Conservation (phyloP, 2,797 vertebrate species). For the Phoebastria nigripes region DNA sequence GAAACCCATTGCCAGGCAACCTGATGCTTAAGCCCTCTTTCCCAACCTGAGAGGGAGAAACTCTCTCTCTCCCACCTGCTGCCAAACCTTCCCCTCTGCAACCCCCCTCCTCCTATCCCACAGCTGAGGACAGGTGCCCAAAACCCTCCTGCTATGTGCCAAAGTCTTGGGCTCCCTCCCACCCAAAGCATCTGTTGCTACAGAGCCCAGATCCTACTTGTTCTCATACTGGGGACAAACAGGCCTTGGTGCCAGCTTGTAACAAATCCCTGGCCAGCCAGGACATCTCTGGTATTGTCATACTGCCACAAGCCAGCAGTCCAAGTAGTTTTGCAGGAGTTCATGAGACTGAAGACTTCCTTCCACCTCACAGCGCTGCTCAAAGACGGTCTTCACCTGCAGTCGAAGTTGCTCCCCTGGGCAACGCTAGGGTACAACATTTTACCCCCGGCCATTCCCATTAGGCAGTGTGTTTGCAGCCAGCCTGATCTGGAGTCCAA, state of each 20-base stretch:
- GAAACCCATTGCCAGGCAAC: conserved; percentile 9
- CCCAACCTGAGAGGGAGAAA: background rate
- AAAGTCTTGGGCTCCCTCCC: background rate
- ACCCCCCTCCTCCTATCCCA: background rate
- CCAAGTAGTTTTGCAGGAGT: background rate
- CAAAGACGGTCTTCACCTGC: background rate
- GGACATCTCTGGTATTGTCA: background rate
- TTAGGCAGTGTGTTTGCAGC: background rate
- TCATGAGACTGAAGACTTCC: background rate
- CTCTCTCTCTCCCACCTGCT: background rate
- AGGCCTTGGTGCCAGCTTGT: background rate
- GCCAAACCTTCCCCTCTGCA: background rate
- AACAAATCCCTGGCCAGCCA: background rate
- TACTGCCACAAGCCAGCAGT: background rate
- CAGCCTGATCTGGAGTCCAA: background rate
- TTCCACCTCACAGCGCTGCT: background rate
- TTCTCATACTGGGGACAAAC: background rate
- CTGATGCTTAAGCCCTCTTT: background rate
- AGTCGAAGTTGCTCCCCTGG: background rate
- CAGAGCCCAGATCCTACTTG: background rate
- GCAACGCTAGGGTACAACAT: rapidly evolving
- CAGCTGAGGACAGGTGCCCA: background rate
- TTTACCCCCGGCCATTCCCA: background rate
- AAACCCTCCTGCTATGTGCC: background rate
- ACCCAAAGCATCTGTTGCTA: background rate